Evolutionary conservation across 2,797 vertebrate species (phyloP), one percentile per base, ranked within the genome.

Genomic region (Sebastes itinus): DNA sequence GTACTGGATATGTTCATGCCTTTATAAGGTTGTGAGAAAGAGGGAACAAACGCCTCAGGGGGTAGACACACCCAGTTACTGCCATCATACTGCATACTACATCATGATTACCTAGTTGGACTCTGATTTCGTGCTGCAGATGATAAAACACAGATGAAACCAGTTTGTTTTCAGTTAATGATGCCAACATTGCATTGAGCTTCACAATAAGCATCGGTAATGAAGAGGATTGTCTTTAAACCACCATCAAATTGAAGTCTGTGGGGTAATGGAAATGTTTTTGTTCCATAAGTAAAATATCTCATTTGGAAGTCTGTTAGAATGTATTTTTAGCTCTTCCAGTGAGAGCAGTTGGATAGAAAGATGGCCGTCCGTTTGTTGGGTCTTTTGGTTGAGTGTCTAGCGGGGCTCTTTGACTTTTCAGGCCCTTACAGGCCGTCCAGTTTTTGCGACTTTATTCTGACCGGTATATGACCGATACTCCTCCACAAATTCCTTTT

Each of bases 21-120:
- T 81, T 52, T 63, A 78, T 68, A 67, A 46, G 62, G 32, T 6
- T 13, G 16, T 64, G 35, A 27, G 54, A 35, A 59, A 52, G n/a
- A 63, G 14, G 14, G 49, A 54, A 54, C 20, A 54, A 74, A 23
- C 27, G 33, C 75, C 69, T n/a, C 1, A 55, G 78, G 85, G 4
- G 11, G 2, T 59, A 13, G 80, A 27, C 83, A 79, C 92, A 74
- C 90, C 86, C 72, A 61, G 18, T 68, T 25, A 42, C 70, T 63
- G 67, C 54, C 38, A 42, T 75, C 68, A 74, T 9, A 13, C 38
- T 65, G 58, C 30, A 42, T 42, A 42, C 38, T 42, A 42, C 62
- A 18, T 42, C 52, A 54, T 20, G 22, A 66, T 72, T 46, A 79
- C 55, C 30, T 42, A 20, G n/a, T 4, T 60, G 42, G 32, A 62